phyloP scores from a whole-genome alignment of 2,888 invertebrate species.

The Labia minor region DNA sequence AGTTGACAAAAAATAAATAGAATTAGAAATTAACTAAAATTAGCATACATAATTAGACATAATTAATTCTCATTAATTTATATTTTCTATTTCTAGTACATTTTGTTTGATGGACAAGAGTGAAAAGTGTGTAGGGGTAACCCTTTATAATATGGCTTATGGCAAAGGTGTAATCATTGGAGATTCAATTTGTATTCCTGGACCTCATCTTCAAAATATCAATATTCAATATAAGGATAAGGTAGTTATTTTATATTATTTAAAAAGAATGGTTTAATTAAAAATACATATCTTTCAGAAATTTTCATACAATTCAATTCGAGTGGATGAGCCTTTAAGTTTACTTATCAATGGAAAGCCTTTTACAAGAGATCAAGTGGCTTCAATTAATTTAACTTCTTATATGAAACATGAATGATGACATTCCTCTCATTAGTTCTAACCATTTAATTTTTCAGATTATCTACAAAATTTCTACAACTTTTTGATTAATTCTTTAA shows the following conservation, averaged over 20 bases:
- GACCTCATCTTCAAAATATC: slow-evolving; percentile 54
- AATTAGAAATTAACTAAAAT: no score
- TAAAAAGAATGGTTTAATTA: slow-evolving; percentile 19
- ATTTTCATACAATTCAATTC: slow-evolving; percentile 59
- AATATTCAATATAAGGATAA: slow-evolving; percentile 44
- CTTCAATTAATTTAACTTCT: slow-evolving; percentile 52
- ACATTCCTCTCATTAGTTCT: slow-evolving; percentile 19
- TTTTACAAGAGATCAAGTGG: slow-evolving; percentile 53
- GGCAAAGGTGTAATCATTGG: slow-evolving; percentile 75
- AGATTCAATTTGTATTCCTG: slow-evolving; percentile 70
- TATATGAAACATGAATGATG: slow-evolving; percentile 48
- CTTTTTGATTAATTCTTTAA: slow-evolving; percentile 9
- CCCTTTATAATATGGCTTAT: slow-evolving; percentile 73
- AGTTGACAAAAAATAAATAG: no score
- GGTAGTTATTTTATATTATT: slow-evolving; percentile 35
- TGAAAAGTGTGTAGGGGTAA: slow-evolving; percentile 59
- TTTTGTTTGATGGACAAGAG: slow-evolving; percentile 69
- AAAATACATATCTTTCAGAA: slow-evolving; percentile 43
- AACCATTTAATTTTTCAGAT: not conserved
- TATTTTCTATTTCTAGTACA: slow-evolving; percentile 45
- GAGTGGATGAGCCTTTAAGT: slow-evolving; percentile 65
- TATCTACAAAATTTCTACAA: slow-evolving; percentile 13
- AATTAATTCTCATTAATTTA: not conserved
- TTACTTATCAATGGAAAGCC: slow-evolving; percentile 67
- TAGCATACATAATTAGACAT: no score